These are phyloP conservation scores for Epinephelus cyanopodus DNA, from an alignment of 2,113 vertebrate genomes.

Conservation along the genomic window DNA sequence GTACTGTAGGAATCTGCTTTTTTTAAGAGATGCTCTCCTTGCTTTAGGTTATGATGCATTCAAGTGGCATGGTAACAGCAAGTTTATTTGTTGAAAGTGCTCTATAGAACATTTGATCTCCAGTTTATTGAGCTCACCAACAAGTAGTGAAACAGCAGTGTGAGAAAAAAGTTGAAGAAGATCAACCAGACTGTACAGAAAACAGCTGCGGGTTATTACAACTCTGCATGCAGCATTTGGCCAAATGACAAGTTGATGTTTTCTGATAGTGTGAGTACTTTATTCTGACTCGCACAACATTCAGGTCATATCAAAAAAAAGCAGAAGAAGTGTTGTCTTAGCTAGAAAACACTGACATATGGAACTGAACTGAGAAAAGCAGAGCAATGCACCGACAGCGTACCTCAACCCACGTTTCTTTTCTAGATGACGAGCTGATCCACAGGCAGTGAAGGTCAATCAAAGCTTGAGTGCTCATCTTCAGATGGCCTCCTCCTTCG, in stretches of 20 bases:
- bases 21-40: background rate
- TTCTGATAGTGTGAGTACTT: background rate
- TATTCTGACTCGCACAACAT: background rate
- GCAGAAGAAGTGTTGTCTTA: background rate
- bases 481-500: background rate
- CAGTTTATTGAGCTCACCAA: background rate
- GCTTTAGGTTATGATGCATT: background rate
- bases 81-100: too few species aligned
- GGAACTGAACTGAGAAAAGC: background rate
- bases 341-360: background rate
- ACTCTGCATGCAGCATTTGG: background rate
- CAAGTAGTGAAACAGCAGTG: background rate
- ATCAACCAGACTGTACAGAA: background rate
- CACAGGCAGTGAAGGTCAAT: constrained; percentile 23
- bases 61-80: background rate
- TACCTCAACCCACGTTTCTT: background rate
- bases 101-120: too few species aligned
- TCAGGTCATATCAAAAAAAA: background rate
- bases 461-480: background rate
- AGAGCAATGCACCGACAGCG: background rate
- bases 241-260: constrained; percentile 1
- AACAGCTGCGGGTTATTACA: background rate
- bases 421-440: constrained; percentile 21
- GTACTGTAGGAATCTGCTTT: background rate
- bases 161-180: background rate